phyloP scores from a whole-genome alignment of 2,888 invertebrate genomes.

The Brachyptera putata region DNA sequence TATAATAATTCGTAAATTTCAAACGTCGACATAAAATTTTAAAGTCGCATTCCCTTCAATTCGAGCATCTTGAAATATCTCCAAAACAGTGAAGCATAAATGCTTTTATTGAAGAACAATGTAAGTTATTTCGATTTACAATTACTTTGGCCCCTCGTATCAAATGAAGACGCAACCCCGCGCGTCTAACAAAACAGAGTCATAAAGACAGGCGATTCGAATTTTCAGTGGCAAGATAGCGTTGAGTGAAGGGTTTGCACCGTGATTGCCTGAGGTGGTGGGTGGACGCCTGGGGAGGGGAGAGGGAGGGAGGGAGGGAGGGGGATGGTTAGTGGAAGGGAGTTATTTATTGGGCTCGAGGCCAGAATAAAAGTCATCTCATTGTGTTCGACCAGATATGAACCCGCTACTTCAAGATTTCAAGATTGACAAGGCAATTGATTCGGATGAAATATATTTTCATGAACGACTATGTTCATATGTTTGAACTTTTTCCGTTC shows the following conservation, averaged over 20 bases:
- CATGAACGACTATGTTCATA: no score
- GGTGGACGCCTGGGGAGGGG: neutral
- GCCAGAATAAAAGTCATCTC: neutral
- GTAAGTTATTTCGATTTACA: no score
- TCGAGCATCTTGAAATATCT: no score
- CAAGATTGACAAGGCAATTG: slow-evolving; percentile 8
- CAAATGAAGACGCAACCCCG: neutral
- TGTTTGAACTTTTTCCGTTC: no score
- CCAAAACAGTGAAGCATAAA: neutral
- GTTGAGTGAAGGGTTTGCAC: no score
- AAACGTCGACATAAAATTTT: no score
- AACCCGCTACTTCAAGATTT: neutral
- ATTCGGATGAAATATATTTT: no score
- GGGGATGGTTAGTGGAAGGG: no score
- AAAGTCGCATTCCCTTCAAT: no score
- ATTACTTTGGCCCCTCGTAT: neutral
- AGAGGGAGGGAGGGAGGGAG: neutral
- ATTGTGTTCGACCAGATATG: neutral
- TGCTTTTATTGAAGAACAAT: no score
- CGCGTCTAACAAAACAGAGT: neutral
- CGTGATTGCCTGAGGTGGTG: no score
- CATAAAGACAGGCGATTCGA: neutral
- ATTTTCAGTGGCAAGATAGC: neutral
- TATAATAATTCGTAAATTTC: no score
- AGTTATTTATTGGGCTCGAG: neutral